Evolutionary conservation across 2,113 vertebrate species (phyloP), one percentile per base, ranked within the genome.

Genomic region (Lucifuga dentata): DNA sequence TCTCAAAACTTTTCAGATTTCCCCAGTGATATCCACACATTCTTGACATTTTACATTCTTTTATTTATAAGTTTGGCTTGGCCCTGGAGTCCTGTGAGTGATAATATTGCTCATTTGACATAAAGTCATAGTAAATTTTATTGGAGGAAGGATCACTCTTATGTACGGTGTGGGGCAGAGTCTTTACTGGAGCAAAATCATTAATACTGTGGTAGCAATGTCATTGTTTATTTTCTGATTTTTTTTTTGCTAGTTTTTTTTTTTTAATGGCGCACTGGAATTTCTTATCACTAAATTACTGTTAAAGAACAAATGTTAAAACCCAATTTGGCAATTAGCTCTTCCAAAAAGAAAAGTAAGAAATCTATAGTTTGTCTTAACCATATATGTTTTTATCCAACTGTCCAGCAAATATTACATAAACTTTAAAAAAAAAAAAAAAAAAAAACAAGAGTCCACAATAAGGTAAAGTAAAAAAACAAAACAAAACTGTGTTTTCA

Each of bases 1-100:
- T 62, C 21, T 72, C 38, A 40, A 8, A 64, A 50, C 61, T 62
- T 64, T 23, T 21, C 1, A 21, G 13, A 44, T 33, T 21, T 51
- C 36, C 62, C 45, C 20, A 24, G 23, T 2, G 19, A 57, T 39
- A 11, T 41, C 13, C 48, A 6, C 59, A 64, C 17, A 46, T 21
- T 41, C 26, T 38, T 56, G 58, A 66, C 68, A 62, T 60, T 68
- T 49, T 6, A 36, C 17, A 12, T 33, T 55, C 13, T 63, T 56
- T 60, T 32, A 59, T 58, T 16, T 0, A 41, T 53, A 13, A 2
- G 24, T 65, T 70, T 51, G 43, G 49, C 23, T 38, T 43, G 24
- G 33, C 55, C 48, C 13, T 29, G 3, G 39, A 49, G 9, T 48
- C 35, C 11, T 38, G 21, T 23, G 33, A 19, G 26, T 41, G 56